Evolutionary conservation across 2,888 invertebrate species (phyloP), one percentile per base, ranked within the genome.

Genomic region (Lordiphosa andalusiaca): DNA sequence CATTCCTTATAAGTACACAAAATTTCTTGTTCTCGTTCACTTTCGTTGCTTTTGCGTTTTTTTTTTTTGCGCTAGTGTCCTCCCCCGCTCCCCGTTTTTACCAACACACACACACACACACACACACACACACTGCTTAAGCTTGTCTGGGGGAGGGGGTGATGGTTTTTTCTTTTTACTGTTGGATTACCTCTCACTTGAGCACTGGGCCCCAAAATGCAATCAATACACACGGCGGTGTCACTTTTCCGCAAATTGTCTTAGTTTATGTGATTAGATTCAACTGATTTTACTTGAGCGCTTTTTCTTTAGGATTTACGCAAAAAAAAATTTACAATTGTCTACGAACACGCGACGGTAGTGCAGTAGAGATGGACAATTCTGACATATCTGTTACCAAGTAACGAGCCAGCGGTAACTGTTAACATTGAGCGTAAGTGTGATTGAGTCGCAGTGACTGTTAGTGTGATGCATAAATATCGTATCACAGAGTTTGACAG

Each of bases 1-100:
- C 30, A 30, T 10, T 73, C 74, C 75, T 78, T 78, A 72, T 75
- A 72, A 75, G 78, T 60, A 74, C 74, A 67, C 74, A 73, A 74
- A 77, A 62, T 58, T 71, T 52, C 40, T 49, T 58, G 42, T 60
- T 73, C 66, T 73, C 53, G 69, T 65, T 71, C 65, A 56, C 69
- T 72, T 69, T 69, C 67, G 59, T 67, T 70, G 56, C 73, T 50
- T 56, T 37, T 39, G 63, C 49, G n/a, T n/a, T 30, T 30, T 30
- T 9, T 30, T 23, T 23, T 23, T 23, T 23, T 23, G 5, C 6
- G 23, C 23, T 23, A 23, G 23, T 23, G 6, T 23, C 9, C 9
- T 25, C 25, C 2, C 9, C 9, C 9, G 30, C 30, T 9, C 7
- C 30, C 30, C 30, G 30, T 30, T 30, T 30, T 3, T 3, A 30